Evolutionary conservation across 2,888 invertebrate genomes (phyloP).

Genomic region (Tipula lateralis): DNA sequence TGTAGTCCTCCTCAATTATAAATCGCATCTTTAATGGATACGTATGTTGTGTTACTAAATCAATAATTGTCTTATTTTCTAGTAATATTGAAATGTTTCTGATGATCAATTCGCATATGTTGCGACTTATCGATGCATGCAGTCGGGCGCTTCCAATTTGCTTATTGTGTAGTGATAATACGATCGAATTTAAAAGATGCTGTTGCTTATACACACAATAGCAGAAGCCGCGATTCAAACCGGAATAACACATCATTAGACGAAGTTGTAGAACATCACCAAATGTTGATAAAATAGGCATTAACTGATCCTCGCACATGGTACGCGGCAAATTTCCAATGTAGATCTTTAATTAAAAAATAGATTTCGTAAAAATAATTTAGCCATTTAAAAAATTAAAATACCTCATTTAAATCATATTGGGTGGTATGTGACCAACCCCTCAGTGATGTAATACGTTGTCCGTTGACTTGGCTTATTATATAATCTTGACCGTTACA

Average conservation of each 20-base stretch:
- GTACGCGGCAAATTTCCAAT: not conserved
- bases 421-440: not conserved
- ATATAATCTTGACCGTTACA: not conserved
- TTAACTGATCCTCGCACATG: not conserved
- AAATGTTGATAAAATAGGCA: not conserved
- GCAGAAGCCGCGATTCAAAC: conserved; percentile 12
- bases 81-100: not conserved
- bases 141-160: not conserved
- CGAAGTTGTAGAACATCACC: not conserved
- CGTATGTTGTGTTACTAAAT: not conserved
- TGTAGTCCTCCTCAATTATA: not conserved
- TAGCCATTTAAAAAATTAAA: not conserved
- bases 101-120: not conserved
- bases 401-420: not conserved
- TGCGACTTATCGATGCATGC: not conserved
- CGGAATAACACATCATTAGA: conserved; percentile 14
- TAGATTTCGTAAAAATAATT: not conserved
- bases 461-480: not conserved
- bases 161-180: not conserved
- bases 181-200: not conserved
- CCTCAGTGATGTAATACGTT: not conserved
- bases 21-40: not conserved
- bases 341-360: not conserved
- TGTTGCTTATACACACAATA: not conserved
- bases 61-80: not conserved